phyloP scores from a whole-genome alignment of 1,140 invertebrate species.

The Procambarus clarkii region DNA sequence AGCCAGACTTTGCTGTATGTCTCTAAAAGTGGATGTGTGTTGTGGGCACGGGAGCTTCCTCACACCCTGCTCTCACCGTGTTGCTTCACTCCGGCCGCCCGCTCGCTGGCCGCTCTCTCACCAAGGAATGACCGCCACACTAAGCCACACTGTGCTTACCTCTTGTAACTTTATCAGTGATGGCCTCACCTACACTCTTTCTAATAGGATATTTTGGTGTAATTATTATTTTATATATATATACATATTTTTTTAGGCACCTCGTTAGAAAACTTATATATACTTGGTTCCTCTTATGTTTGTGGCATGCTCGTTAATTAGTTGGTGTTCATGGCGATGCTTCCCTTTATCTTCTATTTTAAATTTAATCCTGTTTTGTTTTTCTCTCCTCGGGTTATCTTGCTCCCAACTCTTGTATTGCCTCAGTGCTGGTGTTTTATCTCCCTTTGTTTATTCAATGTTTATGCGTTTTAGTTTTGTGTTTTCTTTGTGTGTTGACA shows the following conservation, averaged over 20 bases:
- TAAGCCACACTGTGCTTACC: constrained; percentile 14
- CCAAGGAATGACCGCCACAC: constrained; percentile 14
- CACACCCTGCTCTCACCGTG: constrained; percentile 28
- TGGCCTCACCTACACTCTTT: constrained; percentile 27
- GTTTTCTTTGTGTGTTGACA: neutral
- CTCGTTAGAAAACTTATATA: neutral
- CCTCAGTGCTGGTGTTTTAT: neutral
- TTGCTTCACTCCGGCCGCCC: neutral
- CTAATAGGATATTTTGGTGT: too few species aligned
- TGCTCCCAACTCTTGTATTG: neutral
- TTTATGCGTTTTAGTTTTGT: neutral
- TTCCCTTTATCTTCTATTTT: neutral
- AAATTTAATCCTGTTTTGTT: neutral
- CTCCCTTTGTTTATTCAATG: neutral
- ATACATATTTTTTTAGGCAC: constrained; percentile 39
- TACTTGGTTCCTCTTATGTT: constrained; percentile 35
- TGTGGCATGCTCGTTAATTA: constrained; percentile 39
- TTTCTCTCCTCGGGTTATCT: neutral
- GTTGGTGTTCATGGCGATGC: constrained; percentile 6
- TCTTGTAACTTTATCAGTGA: constrained; percentile 18
- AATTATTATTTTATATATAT: too few species aligned
- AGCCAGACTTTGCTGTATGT: constrained; percentile 17
- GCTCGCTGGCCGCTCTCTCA: constrained; percentile 18
- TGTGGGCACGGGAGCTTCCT: constrained; percentile 4
- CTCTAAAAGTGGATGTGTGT: constrained; percentile 20